phyloP scores from a whole-genome alignment of 2,113 vertebrate genomes.

The Oryctolagus cuniculus region DNA sequence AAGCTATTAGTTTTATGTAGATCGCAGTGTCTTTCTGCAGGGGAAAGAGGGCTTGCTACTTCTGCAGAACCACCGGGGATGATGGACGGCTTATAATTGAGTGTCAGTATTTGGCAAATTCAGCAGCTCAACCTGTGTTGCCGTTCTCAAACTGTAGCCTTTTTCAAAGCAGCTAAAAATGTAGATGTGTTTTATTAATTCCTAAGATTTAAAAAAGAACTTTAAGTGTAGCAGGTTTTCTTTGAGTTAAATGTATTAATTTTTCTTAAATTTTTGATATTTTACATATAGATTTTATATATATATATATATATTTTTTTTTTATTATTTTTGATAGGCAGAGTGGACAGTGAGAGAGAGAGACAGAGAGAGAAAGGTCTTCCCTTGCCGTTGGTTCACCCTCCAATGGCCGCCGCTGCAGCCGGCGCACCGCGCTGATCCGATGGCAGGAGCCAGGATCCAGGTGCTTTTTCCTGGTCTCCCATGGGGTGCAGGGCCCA shows the following conservation, averaged over 20 bases:
- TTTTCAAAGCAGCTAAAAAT: constrained; percentile 48
- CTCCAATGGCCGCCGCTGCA: no score
- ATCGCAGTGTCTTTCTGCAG: constrained; percentile 29
- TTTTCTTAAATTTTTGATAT: constrained; percentile 42
- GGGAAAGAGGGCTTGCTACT: not conserved
- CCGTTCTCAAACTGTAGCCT: constrained; percentile 33
- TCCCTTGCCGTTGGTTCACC: no score
- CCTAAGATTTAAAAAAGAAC: constrained; percentile 45
- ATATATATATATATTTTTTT: no score
- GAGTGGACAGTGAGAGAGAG: no score
- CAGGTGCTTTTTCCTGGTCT: no score
- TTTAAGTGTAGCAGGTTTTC: not conserved
- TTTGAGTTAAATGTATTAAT: constrained; percentile 42
- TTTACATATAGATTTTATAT: constrained; percentile 31
- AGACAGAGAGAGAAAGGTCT: no score
- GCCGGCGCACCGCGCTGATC: no score
- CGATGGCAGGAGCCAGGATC: no score
- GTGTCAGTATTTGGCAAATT: not conserved
- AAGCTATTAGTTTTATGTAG: constrained; percentile 49
- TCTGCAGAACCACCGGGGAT: constrained; percentile 1
- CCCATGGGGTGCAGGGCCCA: no score
- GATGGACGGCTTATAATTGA: not conserved
- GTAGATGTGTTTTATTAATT: not conserved
- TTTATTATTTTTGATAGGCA: no score
- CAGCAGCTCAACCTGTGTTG: not conserved